These are phyloP conservation scores for Drosophila teissieri DNA, from an alignment of 1,140 invertebrate species.

Conservation along the genomic window DNA sequence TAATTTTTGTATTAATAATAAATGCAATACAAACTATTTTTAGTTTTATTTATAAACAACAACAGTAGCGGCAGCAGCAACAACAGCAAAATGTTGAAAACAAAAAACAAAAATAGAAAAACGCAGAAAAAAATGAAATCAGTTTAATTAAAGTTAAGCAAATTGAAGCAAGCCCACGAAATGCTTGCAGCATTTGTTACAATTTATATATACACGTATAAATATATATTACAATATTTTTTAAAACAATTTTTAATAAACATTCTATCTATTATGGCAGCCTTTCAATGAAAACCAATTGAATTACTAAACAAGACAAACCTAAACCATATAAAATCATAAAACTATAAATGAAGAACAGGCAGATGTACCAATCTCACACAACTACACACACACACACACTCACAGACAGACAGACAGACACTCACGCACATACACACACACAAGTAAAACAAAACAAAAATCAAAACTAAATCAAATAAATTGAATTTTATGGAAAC, in stretches of 20 bases:
- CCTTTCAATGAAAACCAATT: slow-evolving; percentile 63
- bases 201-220: slow-evolving; percentile 66
- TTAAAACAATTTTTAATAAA: slow-evolving; percentile 79
- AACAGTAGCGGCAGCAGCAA: slow-evolving; percentile 22
- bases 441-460: slow-evolving; percentile 29
- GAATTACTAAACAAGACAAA: slow-evolving; percentile 40
- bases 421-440: slow-evolving; percentile 23
- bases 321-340: slow-evolving; percentile 31
- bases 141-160: slow-evolving; percentile 73
- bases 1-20: slow-evolving; percentile 79
- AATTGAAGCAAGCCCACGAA: slow-evolving; percentile 60
- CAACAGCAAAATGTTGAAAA: slow-evolving; percentile 18
- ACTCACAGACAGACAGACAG: slow-evolving; percentile 13
- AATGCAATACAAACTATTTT: slow-evolving; percentile 81
- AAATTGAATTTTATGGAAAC: slow-evolving; percentile 76
- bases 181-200: slow-evolving; percentile 77
- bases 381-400: slow-evolving; percentile 33
- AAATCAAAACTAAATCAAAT: slow-evolving; percentile 62
- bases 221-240: slow-evolving; percentile 69
- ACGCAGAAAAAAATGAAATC: slow-evolving; percentile 25
- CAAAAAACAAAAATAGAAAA: slow-evolving; percentile 38
- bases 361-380: slow-evolving; percentile 36
- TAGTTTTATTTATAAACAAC: slow-evolving; percentile 74
- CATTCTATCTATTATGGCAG: slow-evolving; percentile 75
- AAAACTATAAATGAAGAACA: slow-evolving; percentile 49